Evolutionary conservation across 2,797 vertebrate genomes (phyloP).

Genomic region (Nyctibius grandis): DNA sequence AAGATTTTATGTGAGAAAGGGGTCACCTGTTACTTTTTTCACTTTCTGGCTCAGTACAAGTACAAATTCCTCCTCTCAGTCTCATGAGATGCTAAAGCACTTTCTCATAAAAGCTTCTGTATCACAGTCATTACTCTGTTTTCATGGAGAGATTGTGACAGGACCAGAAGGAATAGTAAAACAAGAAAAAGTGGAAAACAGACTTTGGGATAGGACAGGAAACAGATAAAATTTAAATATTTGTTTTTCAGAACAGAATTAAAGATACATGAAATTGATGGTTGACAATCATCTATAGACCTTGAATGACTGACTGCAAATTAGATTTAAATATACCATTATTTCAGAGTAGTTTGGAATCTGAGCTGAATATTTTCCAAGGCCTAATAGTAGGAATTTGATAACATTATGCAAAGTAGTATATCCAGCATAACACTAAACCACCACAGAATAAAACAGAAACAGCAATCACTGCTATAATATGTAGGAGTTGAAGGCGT

Average conservation of each 20-base stretch:
- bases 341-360: constrained; percentile 37
- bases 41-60: neutral
- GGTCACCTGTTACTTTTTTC: neutral
- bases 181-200: neutral
- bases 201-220: neutral
- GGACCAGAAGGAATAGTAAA: neutral
- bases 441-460: constrained; percentile 37
- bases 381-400: constrained; percentile 47
- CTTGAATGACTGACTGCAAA: constrained; percentile 22
- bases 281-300: constrained; percentile 4
- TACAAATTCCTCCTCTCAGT: neutral
- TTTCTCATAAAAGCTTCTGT: neutral
- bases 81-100: neutral
- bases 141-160: neutral
- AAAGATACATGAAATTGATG: neutral
- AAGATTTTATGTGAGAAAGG: neutral
- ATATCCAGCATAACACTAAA: constrained; percentile 43
- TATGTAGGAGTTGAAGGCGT: constrained; percentile 37
- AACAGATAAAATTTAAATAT: neutral
- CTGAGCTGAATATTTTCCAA: constrained; percentile 49
- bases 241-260: constrained; percentile 16
- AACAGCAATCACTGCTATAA: constrained; percentile 54
- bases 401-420: constrained; percentile 50
- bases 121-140: neutral
- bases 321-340: constrained; percentile 45